Evolutionary conservation across 2,113 vertebrate genomes (phyloP), one percentile per base, ranked within the genome.

Genomic region (Prietella phreatophila): DNA sequence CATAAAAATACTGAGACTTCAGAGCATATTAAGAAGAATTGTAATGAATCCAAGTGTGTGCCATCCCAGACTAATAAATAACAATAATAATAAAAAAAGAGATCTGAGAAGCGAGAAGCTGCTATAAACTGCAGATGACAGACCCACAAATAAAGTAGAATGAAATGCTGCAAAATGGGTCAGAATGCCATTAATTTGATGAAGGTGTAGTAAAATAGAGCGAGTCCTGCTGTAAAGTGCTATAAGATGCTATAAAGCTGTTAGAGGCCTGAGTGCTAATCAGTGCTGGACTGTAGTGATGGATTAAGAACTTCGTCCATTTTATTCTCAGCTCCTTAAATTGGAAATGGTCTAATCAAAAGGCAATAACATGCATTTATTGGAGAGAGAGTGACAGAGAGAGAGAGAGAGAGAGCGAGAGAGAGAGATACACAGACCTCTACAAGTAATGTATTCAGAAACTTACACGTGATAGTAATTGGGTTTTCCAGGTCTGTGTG

Each of bases 221-320:
- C 17, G 30, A 81, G 50, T 56, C 50, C 25, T 88, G 71, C 61
- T 79, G 88, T 86, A 86, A 86, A 86, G 71, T 50, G 14, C 17
- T 76, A 55, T 88, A 80, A 81, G 36, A 47, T 65, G 71, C 60
- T 79, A 55, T 87, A 80, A 84, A 87, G 86, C 55, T 73, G 27
- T 36, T 30, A 47, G n/a, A 84, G 67, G 42, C 73, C 33, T 71
- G 79, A 83, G 13, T 58, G 65, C 55, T 82, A 83, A 83, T 87
- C 80, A 83, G 86, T 56, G 8, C 27, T 58, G 27, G 65, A 83
- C 27, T 47, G 86, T 30, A 39, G 69, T 86, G 61, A 86, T 83
- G 55, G 86, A 87, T 87, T 82, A 83, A 60, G 55, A 55, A 87
- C 79, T 80, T 71, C 75, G 86, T 83, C 79, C 36, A 27, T 87